Evolutionary conservation across 2,113 vertebrate genomes (phyloP).

Genomic region (Mugil cephalus): DNA sequence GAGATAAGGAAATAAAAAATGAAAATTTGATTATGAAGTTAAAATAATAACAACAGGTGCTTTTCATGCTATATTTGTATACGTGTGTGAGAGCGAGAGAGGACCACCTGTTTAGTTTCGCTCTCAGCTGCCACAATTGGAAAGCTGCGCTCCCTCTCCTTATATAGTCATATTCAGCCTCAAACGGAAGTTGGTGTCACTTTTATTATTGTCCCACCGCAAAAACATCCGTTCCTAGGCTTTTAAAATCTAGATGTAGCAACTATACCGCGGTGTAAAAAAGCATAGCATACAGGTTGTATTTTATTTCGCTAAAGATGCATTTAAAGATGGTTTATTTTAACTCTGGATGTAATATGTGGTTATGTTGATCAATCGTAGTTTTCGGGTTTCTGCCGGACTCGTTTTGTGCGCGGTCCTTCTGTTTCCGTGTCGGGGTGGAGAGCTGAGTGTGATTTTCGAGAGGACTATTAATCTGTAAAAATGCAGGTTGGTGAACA

Average conservation of each 20-base stretch:
- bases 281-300: accelerated
- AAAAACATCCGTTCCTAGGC: not conserved
- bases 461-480: not conserved
- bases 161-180: constrained; percentile 73
- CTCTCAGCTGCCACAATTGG: constrained; percentile 50
- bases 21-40: too few relatives aligned
- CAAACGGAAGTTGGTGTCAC: constrained; percentile 73
- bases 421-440: constrained; percentile 67
- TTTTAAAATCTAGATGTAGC: not conserved
- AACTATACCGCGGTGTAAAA: accelerated
- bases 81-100: not conserved
- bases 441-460: constrained; percentile 65
- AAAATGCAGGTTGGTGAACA: constrained; percentile 83
- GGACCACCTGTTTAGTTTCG: constrained; percentile 65
- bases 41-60: not conserved
- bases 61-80: not conserved
- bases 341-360: accelerated
- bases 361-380: accelerated
- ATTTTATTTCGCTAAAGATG: accelerated
- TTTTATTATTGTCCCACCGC: constrained; percentile 72
- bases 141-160: constrained; percentile 67
- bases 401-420: constrained; percentile 31
- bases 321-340: not conserved
- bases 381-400: constrained; percentile 62
- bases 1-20: too few relatives aligned